Percentiles rank a stretch among this genome's conserved stretches.
phyloP scores from a whole-genome alignment of 2,797 vertebrate species.

The Eidolon dupreanum region DNA sequence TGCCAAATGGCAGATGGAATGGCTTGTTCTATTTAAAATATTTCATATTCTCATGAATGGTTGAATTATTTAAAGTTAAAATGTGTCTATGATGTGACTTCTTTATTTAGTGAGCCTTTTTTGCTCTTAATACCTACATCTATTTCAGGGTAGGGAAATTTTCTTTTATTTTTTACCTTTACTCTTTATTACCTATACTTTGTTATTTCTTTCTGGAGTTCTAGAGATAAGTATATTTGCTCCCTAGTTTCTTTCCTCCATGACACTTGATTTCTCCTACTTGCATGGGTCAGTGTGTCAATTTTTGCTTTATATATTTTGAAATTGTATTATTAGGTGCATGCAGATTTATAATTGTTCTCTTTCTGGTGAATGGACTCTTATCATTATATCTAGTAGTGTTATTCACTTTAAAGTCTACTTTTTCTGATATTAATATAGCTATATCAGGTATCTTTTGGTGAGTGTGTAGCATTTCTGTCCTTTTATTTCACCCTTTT shows the following conservation, averaged over 20 bases:
- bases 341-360: not conserved
- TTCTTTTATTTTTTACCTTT: not conserved
- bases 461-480: conserved; percentile 18
- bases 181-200: not conserved
- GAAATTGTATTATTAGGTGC: not conserved
- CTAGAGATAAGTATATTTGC: not conserved
- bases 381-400: not conserved
- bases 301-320: conserved; percentile 3
- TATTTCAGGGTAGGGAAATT: not conserved
- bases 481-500: conserved; percentile 7
- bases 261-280: not conserved
- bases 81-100: not conserved
- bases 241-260: not conserved
- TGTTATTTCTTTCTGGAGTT: conserved; percentile 3
- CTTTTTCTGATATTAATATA: not conserved
- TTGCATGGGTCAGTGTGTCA: not conserved
- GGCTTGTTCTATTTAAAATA: not conserved
- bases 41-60: not conserved
- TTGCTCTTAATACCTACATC: not conserved
- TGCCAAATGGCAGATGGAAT: not conserved
- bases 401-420: not conserved
- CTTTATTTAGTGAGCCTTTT: conserved; percentile 4
- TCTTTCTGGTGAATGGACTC: not conserved
- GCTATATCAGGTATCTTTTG: not conserved
- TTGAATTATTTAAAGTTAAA: conserved; percentile 16